phyloP scores from a whole-genome alignment of 2,888 invertebrate species.

The Unio delphinus region DNA sequence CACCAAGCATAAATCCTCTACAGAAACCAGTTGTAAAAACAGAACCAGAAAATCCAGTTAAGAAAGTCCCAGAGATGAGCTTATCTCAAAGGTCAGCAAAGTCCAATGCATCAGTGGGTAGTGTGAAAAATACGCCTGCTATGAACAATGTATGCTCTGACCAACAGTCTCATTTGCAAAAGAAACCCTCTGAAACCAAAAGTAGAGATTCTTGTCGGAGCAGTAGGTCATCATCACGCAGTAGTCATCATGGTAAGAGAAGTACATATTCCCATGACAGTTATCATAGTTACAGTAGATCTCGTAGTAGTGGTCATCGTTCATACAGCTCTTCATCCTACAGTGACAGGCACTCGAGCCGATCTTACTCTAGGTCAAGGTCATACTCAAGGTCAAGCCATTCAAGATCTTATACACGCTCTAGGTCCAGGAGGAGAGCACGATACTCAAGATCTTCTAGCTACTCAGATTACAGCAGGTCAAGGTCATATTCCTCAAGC shows the following conservation, averaged over 20 bases:
- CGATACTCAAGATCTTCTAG: conserved; percentile 50
- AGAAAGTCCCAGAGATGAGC: conserved; percentile 11
- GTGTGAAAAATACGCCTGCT: conserved; percentile 16
- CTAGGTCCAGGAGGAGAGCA: conserved; percentile 51
- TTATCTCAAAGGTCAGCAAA: conserved; percentile 24
- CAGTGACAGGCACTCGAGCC: conserved; percentile 38
- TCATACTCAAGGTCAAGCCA: conserved; percentile 29
- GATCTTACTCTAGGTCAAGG: conserved; percentile 45
- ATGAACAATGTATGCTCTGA: conserved; percentile 4
- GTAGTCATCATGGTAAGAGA: conserved; percentile 13
- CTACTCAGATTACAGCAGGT: conserved; percentile 41
- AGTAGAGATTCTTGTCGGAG: conserved; percentile 35
- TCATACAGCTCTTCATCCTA: conserved; percentile 49
- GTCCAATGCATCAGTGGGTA: conserved; percentile 23
- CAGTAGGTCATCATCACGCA: conserved; percentile 32
- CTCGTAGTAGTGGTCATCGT: conserved; percentile 35
- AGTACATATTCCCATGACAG: conserved; percentile 32
- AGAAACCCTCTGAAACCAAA: conserved; percentile 12
- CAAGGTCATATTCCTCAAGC: conserved; percentile 37
- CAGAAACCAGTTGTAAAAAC: conserved; percentile 10
- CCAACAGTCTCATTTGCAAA: conserved; percentile 6
- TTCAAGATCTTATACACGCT: conserved; percentile 4
- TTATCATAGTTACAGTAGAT: conserved; percentile 34
- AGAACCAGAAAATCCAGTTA: conserved; percentile 12
- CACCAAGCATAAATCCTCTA: not conserved